phyloP scores from a whole-genome alignment of 2,113 vertebrate genomes.

The Empidonax traillii region DNA sequence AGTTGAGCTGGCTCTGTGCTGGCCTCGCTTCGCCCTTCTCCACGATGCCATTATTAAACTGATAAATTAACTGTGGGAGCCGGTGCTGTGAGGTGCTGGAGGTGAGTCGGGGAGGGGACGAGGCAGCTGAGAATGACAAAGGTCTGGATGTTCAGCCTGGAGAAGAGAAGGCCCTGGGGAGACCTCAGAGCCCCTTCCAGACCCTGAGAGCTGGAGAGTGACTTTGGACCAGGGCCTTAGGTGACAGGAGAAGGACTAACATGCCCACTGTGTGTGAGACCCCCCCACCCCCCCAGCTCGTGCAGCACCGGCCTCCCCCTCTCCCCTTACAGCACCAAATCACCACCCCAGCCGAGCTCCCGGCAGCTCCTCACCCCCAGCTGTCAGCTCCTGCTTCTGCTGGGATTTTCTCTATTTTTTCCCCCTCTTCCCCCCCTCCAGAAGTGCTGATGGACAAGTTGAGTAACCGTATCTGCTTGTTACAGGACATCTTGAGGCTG shows the following conservation, averaged over 20 bases:
- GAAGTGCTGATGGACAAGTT: constrained; percentile 16
- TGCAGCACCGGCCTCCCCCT: not conserved
- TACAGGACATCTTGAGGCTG: constrained; percentile 14
- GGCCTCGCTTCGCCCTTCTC: not conserved
- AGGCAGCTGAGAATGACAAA: rapidly evolving
- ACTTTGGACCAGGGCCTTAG: not conserved
- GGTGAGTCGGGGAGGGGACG: not conserved
- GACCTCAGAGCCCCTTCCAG: not conserved
- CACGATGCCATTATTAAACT: not conserved
- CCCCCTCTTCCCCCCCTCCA: rapidly evolving
- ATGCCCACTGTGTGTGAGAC: no score
- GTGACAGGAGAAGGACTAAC: no score
- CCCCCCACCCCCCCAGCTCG: rapidly evolving
- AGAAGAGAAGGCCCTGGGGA: not conserved
- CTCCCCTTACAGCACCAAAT: rapidly evolving
- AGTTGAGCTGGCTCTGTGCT: not conserved
- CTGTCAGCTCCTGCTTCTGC: not conserved
- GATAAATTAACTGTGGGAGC: not conserved
- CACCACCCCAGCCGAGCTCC: not conserved
- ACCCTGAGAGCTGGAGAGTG: not conserved
- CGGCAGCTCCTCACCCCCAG: not conserved
- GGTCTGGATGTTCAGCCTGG: not conserved
- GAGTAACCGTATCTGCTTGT: not conserved
- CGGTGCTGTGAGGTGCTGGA: rapidly evolving
- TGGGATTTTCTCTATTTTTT: not conserved